These are phyloP conservation scores for Sitta carolinensis DNA, from an alignment of 2,797 vertebrate genomes.

Conservation along the genomic window DNA sequence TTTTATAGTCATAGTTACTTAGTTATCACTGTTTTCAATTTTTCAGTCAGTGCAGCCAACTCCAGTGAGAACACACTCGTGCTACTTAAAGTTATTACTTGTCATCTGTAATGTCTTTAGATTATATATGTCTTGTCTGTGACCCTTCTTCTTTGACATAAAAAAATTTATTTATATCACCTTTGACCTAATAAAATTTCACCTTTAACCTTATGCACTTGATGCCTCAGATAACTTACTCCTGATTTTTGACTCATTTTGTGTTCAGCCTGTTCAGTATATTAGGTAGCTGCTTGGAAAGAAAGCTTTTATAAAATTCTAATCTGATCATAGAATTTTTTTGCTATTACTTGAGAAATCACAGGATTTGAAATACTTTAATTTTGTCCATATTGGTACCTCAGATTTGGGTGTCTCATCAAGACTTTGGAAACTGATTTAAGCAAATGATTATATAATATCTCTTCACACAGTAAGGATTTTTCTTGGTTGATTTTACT, in stretches of 20 bases:
- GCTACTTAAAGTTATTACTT: conserved; percentile 84
- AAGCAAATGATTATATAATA: background rate
- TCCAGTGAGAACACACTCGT: conserved; percentile 57
- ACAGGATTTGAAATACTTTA: background rate
- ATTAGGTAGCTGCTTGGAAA: conserved; percentile 46
- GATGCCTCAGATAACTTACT: conserved; percentile 78
- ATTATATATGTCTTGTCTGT: conserved; percentile 69
- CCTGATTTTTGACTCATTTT: conserved; percentile 77
- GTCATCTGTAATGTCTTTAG: conserved; percentile 77
- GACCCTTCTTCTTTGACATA: conserved; percentile 75
- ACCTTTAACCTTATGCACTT: conserved; percentile 85
- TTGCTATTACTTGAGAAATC: conserved; percentile 16
- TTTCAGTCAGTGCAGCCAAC: conserved; percentile 63
- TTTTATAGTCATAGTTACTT: background rate
- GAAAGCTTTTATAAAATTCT: conserved; percentile 37
- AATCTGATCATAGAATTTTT: conserved; percentile 7
- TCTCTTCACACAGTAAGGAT: background rate
- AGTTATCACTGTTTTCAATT: conserved; percentile 39
- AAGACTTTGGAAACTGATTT: background rate
- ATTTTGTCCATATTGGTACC: background rate
- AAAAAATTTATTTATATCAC: conserved; percentile 82
- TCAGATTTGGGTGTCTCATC: background rate
- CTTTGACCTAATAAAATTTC: conserved; percentile 82
- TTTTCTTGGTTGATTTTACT: background rate
- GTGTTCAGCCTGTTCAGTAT: conserved; percentile 67